Percentiles rank a stretch among this genome's conserved stretches.
Conservation (phyloP, 2,113 vertebrate species). For the Salminus brasiliensis region DNA sequence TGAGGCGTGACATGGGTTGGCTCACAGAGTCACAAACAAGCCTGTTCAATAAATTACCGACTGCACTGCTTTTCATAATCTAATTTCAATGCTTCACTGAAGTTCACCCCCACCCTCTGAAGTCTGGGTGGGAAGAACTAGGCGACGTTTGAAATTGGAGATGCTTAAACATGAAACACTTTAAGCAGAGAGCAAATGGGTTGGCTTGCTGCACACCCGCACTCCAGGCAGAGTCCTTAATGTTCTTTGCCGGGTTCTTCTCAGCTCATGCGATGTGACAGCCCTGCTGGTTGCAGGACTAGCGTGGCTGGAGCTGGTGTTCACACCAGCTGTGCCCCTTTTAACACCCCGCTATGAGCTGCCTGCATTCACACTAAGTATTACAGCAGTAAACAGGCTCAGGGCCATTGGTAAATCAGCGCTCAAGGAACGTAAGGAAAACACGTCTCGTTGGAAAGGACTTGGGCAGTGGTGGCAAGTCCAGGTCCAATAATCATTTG, state of each 20-base stretch:
- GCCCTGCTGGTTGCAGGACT: slow-evolving; percentile 15
- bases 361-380: background rate
- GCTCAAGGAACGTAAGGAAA: background rate
- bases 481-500: no score
- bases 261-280: slow-evolving; percentile 47
- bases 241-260: slow-evolving; percentile 16
- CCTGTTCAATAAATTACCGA: background rate
- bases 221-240: slow-evolving; percentile 1
- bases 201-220: background rate
- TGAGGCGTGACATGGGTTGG: no score
- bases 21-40: background rate
- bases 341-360: slow-evolving; percentile 35
- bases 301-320: slow-evolving; percentile 20
- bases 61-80: background rate
- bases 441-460: background rate
- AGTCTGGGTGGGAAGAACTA: background rate
- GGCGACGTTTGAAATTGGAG: background rate
- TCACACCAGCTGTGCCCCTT: slow-evolving; percentile 38
- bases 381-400: slow-evolving; percentile 16
- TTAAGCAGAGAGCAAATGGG: background rate
- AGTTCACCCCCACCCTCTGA: background rate
- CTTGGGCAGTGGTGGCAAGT: no score
- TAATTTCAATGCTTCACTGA: background rate
- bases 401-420: background rate
- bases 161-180: background rate